A percentile compares a stretch with the other conserved stretches of the same genome.
phyloP scores from a whole-genome alignment of 2,888 invertebrate species.

The Ormyrus rosae region DNA sequence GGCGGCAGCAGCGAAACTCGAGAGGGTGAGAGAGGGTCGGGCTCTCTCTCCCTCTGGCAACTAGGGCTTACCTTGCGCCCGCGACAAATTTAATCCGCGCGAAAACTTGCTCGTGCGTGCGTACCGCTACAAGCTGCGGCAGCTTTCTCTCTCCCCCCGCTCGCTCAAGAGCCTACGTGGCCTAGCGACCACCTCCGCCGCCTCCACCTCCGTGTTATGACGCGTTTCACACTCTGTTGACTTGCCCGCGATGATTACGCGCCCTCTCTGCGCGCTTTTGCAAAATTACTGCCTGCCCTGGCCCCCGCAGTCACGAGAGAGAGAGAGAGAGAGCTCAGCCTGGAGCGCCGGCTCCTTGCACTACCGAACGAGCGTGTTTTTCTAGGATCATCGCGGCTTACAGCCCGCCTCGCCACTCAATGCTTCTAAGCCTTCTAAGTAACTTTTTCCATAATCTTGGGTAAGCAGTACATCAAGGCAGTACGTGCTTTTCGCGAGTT shows the following conservation, averaged over 20 bases:
- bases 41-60: background rate
- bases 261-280: background rate
- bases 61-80: background rate
- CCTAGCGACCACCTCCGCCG: background rate
- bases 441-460: background rate
- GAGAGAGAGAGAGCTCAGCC: too few relatives aligned
- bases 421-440: background rate
- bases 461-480: too few relatives aligned
- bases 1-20: too few relatives aligned
- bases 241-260: background rate
- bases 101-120: constrained; percentile 8
- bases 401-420: background rate
- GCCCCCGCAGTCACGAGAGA: background rate
- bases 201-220: background rate
- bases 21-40: background rate
- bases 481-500: too few relatives aligned
- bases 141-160: background rate
- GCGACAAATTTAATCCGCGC: constrained; percentile 19
- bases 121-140: background rate
- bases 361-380: constrained; percentile 1
- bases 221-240: constrained; percentile 7
- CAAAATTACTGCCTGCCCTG: background rate
- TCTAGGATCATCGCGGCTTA: constrained; percentile 14
- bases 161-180: background rate
- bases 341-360: background rate